Conservation (phyloP, 92 coral and sea anemone species). For the Micromussa lordhowensis region DNA sequence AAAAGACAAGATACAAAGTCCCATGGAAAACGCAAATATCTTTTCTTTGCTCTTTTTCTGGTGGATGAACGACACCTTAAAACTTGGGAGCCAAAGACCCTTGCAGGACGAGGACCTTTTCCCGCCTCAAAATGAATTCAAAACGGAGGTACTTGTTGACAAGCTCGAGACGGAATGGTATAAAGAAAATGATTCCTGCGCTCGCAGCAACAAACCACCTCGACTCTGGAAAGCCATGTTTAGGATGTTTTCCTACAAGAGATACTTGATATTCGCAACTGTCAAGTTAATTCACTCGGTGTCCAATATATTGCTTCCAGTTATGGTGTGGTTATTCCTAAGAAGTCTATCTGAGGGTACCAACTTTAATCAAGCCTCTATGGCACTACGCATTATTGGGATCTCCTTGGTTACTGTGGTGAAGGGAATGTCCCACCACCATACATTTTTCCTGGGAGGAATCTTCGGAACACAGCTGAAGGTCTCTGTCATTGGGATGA, state of each 20-base stretch:
- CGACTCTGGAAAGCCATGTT: constrained; percentile 52
- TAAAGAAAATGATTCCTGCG: constrained; percentile 11
- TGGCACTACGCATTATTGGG: constrained; percentile 8
- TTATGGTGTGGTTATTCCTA: constrained; percentile 38
- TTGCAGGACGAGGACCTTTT: constrained; percentile 44
- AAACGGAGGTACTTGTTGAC: constrained; percentile 30
- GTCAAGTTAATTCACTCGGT: constrained; percentile 23
- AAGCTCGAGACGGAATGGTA: constrained; percentile 41
- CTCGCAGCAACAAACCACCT: constrained; percentile 1
- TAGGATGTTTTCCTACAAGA: constrained; percentile 27
- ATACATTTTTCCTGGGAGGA: constrained; percentile 32
- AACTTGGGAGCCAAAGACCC: constrained; percentile 46
- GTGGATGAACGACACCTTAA: constrained; percentile 52
- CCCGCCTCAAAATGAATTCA: constrained; percentile 47
- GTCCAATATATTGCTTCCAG: constrained; percentile 8
- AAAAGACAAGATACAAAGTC: constrained; percentile 7
- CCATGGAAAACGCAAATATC: constrained; percentile 39
- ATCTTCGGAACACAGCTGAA: constrained; percentile 41
- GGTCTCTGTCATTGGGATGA: constrained; percentile 57
- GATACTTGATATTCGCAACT: background rate
- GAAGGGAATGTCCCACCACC: constrained; percentile 44
- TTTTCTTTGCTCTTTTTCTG: constrained; percentile 51
- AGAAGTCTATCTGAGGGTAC: constrained; percentile 16
- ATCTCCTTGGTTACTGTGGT: constrained; percentile 19
- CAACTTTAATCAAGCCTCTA: background rate